Percentiles rank a stretch among this genome's conserved stretches.
Evolutionary conservation across 2,888 invertebrate genomes (phyloP).

Genomic region (Tetanocera ferruginea): DNA sequence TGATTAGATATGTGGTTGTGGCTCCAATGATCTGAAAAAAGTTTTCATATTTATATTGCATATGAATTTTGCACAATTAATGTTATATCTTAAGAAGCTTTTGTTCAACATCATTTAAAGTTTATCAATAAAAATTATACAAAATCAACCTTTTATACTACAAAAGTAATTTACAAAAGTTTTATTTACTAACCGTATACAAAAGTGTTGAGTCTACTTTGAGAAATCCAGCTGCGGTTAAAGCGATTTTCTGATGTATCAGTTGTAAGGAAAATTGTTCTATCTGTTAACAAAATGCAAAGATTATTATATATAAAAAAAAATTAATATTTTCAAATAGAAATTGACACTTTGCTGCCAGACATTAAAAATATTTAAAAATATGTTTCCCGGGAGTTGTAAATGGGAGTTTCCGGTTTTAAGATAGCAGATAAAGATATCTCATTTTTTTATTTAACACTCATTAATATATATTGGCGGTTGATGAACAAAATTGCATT

Average conservation of each 20-base stretch:
- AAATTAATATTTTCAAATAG: no score
- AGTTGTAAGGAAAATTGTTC: slow-evolving; percentile 71
- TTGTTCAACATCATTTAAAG: not conserved
- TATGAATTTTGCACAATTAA: not conserved
- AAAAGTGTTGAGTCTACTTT: slow-evolving; percentile 70
- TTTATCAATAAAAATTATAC: not conserved
- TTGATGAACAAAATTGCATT: no score
- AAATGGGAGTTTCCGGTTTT: no score
- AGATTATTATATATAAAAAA: not conserved
- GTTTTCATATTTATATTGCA: not conserved
- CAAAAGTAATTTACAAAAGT: not conserved
- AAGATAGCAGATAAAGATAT: no score
- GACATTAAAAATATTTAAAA: no score
- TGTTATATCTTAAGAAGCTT: not conserved
- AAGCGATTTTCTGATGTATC: slow-evolving; percentile 70
- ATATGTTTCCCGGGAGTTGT: no score
- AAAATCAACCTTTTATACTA: not conserved
- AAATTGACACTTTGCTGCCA: no score
- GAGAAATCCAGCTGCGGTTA: slow-evolving; percentile 71
- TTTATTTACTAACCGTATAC: slow-evolving; percentile 66
- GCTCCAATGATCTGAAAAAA: slow-evolving; percentile 69
- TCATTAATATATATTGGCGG: no score
- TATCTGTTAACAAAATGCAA: slow-evolving; percentile 59
- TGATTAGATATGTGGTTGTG: slow-evolving; percentile 70
- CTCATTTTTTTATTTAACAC: no score